A percentile compares a stretch with the other conserved stretches of the same genome.
phyloP scores from a whole-genome alignment of 2,888 invertebrate species.

The Campoletis raptor region DNA sequence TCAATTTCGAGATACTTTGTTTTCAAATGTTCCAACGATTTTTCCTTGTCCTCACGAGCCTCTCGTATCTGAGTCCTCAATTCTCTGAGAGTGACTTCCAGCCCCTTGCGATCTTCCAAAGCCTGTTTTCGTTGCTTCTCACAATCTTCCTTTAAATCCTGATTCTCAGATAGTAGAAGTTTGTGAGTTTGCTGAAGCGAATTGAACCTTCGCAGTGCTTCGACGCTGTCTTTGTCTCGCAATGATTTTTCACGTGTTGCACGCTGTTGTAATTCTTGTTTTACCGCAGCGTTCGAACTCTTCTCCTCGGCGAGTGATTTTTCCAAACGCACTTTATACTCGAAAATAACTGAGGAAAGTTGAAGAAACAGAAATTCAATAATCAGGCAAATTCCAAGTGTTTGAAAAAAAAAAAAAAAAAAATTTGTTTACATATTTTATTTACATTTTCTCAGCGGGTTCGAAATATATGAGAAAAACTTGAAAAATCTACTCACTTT shows the following conservation, averaged over 20 bases:
- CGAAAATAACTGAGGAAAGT: conserved; percentile 79
- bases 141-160: conserved; percentile 81
- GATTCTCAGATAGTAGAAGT: conserved; percentile 79
- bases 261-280: conserved; percentile 82
- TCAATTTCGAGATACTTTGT: conserved; percentile 78
- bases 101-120: conserved; percentile 74
- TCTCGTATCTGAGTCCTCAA: conserved; percentile 76
- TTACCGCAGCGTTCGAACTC: conserved; percentile 80
- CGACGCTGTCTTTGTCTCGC: conserved; percentile 80
- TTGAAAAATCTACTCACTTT: conserved; percentile 75
- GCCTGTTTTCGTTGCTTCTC: conserved; percentile 78
- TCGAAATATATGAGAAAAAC: neutral
- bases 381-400: neutral
- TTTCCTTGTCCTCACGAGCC: conserved; percentile 76
- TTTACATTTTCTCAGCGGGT: neutral
- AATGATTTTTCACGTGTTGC: conserved; percentile 80
- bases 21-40: conserved; percentile 79
- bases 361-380: neutral
- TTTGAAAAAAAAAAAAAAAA: no score
- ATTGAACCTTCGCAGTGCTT: conserved; percentile 81
- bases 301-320: conserved; percentile 83
- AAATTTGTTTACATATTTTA: no score
- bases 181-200: conserved; percentile 82
- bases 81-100: conserved; percentile 76
- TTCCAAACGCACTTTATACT: conserved; percentile 82